These are phyloP conservation scores for Limnephilus auricula DNA, from an alignment of 2,888 invertebrate genomes.

Conservation along the genomic window DNA sequence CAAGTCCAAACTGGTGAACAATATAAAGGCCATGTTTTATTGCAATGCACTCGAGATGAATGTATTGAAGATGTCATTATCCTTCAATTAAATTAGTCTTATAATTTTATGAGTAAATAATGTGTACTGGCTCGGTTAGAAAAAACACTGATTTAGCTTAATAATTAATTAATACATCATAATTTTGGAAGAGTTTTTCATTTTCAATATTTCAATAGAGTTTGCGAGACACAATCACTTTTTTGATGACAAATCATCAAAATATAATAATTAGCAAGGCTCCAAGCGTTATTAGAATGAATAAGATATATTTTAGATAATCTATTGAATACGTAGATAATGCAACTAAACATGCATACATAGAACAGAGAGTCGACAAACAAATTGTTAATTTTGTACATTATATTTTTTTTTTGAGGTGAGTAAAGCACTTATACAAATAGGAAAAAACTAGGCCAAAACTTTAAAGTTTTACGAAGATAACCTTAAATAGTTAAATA, in stretches of 20 bases:
- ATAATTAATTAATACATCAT: background rate
- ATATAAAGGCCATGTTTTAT: slow-evolving; percentile 15
- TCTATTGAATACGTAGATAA: background rate
- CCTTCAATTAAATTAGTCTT: background rate
- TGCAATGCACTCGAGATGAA: background rate
- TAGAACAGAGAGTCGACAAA: slow-evolving; percentile 8
- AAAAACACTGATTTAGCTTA: background rate
- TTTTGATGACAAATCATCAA: background rate
- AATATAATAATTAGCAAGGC: background rate
- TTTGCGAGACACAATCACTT: background rate
- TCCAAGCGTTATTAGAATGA: background rate
- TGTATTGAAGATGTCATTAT: background rate
- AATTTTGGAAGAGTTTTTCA: background rate
- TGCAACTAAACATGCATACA: slow-evolving; percentile 43
- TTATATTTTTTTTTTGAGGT: background rate
- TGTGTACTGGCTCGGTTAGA: background rate
- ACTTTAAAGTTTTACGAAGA: background rate
- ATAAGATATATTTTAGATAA: background rate
- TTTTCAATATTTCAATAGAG: background rate
- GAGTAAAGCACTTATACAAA: background rate
- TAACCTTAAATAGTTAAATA: background rate
- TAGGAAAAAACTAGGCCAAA: slow-evolving; percentile 18
- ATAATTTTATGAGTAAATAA: background rate
- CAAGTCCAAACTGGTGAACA: background rate
- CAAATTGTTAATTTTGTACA: background rate